These are phyloP conservation scores for Yponomeuta evonymella DNA, from an alignment of 2,888 invertebrate species.

Conservation along the genomic window DNA sequence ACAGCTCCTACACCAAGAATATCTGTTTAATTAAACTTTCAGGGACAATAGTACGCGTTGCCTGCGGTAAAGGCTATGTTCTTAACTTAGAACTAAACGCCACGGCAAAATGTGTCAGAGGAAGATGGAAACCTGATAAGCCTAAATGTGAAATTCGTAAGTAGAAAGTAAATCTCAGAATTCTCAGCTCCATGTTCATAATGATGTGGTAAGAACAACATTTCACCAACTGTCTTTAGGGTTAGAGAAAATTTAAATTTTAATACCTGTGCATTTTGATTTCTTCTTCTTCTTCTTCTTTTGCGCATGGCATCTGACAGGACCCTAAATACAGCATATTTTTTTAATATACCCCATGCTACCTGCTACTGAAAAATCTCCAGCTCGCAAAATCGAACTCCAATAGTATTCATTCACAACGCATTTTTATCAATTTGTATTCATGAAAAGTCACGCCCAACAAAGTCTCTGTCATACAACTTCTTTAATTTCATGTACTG, in stretches of 20 bases:
- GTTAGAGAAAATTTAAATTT: too few relatives aligned
- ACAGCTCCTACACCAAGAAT: background rate
- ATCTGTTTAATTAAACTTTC: slow-evolving; percentile 22
- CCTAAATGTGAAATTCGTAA: slow-evolving; percentile 88
- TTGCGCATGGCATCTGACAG: background rate
- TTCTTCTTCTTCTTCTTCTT: background rate
- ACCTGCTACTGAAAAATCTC: too few relatives aligned
- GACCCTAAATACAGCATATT: background rate
- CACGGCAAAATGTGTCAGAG: slow-evolving; percentile 87
- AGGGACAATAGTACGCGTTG: slow-evolving; percentile 84
- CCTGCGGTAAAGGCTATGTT: slow-evolving; percentile 86
- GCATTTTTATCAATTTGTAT: too few relatives aligned
- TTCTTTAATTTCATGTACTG: too few relatives aligned
- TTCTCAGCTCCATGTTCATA: too few relatives aligned
- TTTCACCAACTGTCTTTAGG: too few relatives aligned
- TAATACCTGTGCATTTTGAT: background rate
- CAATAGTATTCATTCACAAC: too few relatives aligned
- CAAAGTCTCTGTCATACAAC: too few relatives aligned
- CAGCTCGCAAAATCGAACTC: too few relatives aligned
- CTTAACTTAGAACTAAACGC: slow-evolving; percentile 83
- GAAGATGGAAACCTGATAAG: slow-evolving; percentile 89
- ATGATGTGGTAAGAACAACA: too few relatives aligned
- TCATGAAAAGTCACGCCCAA: too few relatives aligned
- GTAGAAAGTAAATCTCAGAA: slow-evolving; percentile 31
- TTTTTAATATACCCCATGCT: background rate